A percentile compares a stretch with the other conserved stretches of the same genome.
phyloP scores from a whole-genome alignment of 2,888 invertebrate species.

The Tineola bisselliella region DNA sequence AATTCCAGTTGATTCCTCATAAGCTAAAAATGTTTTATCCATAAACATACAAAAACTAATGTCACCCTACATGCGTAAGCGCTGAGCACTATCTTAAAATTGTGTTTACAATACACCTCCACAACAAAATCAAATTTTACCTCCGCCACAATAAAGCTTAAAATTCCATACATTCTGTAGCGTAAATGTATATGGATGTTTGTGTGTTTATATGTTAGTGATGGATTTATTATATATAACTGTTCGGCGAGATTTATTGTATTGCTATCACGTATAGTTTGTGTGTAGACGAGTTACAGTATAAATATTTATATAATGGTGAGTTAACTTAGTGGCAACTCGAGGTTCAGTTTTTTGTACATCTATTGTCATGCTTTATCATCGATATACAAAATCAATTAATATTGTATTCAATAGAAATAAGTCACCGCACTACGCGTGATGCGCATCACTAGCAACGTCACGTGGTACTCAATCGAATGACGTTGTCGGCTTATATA shows the following conservation, averaged over 20 bases:
- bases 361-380: too few relatives aligned
- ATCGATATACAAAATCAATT: too few relatives aligned
- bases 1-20: too few relatives aligned
- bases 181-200: neutral
- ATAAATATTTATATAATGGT: conserved; percentile 3
- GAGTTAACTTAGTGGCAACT: neutral
- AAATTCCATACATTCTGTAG: neutral
- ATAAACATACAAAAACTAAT: neutral
- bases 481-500: too few relatives aligned
- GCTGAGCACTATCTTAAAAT: neutral
- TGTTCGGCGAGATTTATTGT: conserved; percentile 34
- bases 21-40: too few relatives aligned
- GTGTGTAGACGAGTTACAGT: conserved; percentile 5
- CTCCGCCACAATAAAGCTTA: neutral
- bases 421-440: too few relatives aligned
- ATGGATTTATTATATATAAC: conserved; percentile 53
- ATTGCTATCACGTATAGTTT: conserved; percentile 24
- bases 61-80: neutral
- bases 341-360: neutral
- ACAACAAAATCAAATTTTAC: neutral
- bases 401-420: too few relatives aligned
- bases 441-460: too few relatives aligned
- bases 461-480: too few relatives aligned
- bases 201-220: conserved; percentile 37
- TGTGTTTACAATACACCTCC: neutral